A percentile compares a stretch with the other conserved stretches of the same genome.
Conservation (phyloP, 2,888 invertebrate species). For the Amphipoea oculea region DNA sequence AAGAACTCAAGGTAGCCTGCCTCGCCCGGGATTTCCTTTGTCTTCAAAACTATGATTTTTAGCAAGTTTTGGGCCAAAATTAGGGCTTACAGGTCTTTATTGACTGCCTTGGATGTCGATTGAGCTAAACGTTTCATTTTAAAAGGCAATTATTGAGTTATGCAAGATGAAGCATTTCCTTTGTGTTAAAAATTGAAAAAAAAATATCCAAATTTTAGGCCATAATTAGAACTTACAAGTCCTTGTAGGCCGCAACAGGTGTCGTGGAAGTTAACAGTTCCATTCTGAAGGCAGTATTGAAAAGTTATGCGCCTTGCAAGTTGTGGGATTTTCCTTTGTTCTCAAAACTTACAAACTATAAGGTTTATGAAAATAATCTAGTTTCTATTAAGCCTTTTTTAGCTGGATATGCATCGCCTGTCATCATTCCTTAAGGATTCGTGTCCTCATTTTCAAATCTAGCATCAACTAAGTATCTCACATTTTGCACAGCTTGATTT, state of each 20-base stretch:
- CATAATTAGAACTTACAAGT: background rate
- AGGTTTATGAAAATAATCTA: background rate
- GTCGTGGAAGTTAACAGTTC: background rate
- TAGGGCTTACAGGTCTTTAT: background rate
- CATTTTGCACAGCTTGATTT: background rate
- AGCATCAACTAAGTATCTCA: background rate
- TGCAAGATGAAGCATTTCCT: background rate
- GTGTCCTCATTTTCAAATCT: background rate
- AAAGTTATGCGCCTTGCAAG: background rate
- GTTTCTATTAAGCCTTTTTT: background rate
- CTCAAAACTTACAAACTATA: background rate
- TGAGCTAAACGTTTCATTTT: background rate
- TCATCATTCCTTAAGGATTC: background rate
- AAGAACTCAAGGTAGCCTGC: conserved; percentile 2
- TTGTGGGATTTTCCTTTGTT: conserved; percentile 2
- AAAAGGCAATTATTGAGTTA: background rate
- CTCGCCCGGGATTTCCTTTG: conserved; percentile 6
- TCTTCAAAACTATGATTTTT: conserved; percentile 6
- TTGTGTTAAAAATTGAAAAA: background rate
- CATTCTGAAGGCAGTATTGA: background rate
- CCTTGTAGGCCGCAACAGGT: background rate
- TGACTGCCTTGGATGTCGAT: background rate
- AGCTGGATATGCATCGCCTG: background rate
- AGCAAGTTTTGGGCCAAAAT: background rate
- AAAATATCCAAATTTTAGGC: background rate